Base-by-base conservation (phyloP, 2,888 invertebrate species). In the Dolichomitus sp. region DNA sequence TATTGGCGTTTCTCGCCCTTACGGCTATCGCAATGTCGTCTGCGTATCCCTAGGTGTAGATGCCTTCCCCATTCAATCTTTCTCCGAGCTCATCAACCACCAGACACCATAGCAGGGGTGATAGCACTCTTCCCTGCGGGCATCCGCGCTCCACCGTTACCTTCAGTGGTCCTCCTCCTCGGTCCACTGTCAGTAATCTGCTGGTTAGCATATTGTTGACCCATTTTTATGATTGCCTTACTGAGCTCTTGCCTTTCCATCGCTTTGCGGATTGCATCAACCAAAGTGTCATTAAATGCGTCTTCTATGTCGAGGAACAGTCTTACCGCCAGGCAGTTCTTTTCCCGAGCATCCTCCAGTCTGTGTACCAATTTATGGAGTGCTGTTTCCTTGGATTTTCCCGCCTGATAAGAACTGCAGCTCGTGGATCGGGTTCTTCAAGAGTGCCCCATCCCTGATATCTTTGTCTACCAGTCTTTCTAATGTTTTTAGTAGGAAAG, bases 401-500 rank as follows among this genome's bases (percentile, higher is more conserved):
- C 85, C 4, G 70, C 52, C 68, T 80, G 77, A 23, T 89, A 87
- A 0, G 79, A 85, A 81, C 68, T 87, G 84, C 0, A 79, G 27
- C 1, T 4, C 14, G 17, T 86, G 74, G 2, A 86, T 30, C 0
- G 84, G 81, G 0, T 33, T 73, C 6, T 0, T n/a, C n/a, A n/a
- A n/a, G n/a, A n/a, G n/a, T n/a, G n/a, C n/a, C n/a, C n/a, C n/a
- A n/a, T n/a, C n/a, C 54, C 79, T 82, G 0, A 87, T 81, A 48
- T 83, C 33, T 33, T 85, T 72, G 48, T 87, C 85, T 11, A 88
- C 76, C 27, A 88, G 72, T 59, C 83, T 84, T 50, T 89, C 87
- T 61, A 88, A 4, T 0, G 85, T 87, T 48, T 89, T 87, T 0
- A 88, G 72, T 0, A 87, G 30, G 37, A 87, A 86, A 1, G 88